These are phyloP conservation scores for Galaxias olidus DNA, from an alignment of 2,797 vertebrate species.

Conservation along the genomic window DNA sequence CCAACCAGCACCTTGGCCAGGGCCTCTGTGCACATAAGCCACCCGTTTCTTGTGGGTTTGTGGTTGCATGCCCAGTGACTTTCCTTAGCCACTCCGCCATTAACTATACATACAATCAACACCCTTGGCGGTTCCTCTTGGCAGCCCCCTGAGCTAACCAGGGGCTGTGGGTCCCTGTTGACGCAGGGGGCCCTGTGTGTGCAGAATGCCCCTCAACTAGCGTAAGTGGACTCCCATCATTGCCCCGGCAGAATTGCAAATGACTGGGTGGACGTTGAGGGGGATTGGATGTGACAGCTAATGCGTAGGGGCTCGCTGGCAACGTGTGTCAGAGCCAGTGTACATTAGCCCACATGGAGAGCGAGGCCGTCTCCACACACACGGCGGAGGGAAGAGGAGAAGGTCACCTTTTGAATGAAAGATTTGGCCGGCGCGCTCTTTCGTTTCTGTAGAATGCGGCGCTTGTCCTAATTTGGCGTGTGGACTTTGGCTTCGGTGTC, in stretches of 20 bases:
- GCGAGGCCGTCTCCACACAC: conserved; percentile 56
- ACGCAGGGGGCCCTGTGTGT: conserved; percentile 7
- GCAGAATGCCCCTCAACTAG: conserved; percentile 12
- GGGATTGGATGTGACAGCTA: conserved; percentile 69
- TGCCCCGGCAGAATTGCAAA: conserved; percentile 63
- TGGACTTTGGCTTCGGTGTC: too few species aligned
- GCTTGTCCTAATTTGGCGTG: too few species aligned
- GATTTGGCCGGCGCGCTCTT: too few species aligned
- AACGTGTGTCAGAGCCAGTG: conserved; percentile 72
- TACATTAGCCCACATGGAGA: conserved; percentile 70
- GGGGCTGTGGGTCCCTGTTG: conserved; percentile 25
- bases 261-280: conserved; percentile 67
- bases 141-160: conserved; percentile 28
- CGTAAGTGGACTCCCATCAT: conserved; percentile 12
- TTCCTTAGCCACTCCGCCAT: conserved; percentile 53
- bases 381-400: conserved; percentile 39
- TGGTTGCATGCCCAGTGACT: conserved; percentile 64
- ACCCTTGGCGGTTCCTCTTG: conserved; percentile 27
- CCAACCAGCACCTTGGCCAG: conserved; percentile 47
- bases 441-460: too few species aligned
- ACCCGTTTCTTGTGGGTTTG: conserved; percentile 60
- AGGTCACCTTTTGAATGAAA: conserved; percentile 43
- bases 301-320: conserved; percentile 66
- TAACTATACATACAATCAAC: conserved; percentile 66
- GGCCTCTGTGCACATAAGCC: conserved; percentile 22